phyloP scores from a whole-genome alignment of 2,113 vertebrate genomes.

The Leucopsar rothschildi region DNA sequence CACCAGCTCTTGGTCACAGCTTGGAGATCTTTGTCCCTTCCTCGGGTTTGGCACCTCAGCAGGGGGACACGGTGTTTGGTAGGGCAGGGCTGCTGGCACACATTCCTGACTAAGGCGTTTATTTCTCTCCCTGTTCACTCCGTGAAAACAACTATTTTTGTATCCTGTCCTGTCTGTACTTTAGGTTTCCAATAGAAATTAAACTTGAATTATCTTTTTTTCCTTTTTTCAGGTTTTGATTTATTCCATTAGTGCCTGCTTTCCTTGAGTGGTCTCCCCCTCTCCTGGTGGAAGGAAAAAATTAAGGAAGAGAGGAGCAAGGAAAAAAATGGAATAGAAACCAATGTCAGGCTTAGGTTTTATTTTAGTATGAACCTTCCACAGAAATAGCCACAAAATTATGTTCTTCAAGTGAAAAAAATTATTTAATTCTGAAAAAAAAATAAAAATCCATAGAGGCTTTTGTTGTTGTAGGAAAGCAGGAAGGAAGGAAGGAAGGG shows the following conservation, averaged over 20 bases:
- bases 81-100: not conserved
- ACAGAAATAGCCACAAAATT: not conserved
- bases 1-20: not conserved
- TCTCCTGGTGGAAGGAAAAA: not conserved
- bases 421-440: not conserved
- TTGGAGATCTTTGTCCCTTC: not conserved
- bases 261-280: not conserved
- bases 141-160: not conserved
- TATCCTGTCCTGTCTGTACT: not conserved
- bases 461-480: not conserved
- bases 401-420: not conserved
- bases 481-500: not conserved
- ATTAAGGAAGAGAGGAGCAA: not conserved
- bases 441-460: not conserved
- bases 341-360: not conserved
- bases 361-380: not conserved
- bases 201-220: not conserved
- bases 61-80: rapidly evolving
- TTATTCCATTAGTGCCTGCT: not conserved
- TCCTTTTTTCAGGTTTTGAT: not conserved
- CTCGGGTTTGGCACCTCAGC: not conserved
- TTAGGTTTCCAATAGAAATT: not conserved
- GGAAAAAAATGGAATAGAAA: not conserved
- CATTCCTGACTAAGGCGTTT: not conserved
- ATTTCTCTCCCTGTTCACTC: not conserved